A percentile compares a stretch with the other conserved stretches of the same genome.
These are phyloP conservation scores for Ceyx melanurus DNA, from an alignment of 2,113 vertebrate genomes.

Conservation along the genomic window DNA sequence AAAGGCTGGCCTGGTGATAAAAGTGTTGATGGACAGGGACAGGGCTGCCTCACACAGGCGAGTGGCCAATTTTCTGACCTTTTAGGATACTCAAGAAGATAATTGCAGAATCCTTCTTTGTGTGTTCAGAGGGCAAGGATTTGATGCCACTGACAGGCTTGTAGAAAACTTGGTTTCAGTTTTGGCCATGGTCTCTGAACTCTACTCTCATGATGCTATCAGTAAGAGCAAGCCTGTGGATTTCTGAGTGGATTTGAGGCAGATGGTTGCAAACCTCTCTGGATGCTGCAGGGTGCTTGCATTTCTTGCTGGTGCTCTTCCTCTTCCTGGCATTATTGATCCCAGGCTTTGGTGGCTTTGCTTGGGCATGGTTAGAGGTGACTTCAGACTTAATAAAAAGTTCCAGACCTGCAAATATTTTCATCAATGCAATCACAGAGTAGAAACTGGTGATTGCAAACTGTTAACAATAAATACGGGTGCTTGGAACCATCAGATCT, in stretches of 20 bases:
- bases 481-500: not conserved
- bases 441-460: not conserved
- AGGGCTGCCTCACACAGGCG: not conserved
- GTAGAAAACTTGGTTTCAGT: not conserved
- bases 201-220: accelerated
- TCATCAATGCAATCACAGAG: not conserved
- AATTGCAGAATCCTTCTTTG: not conserved
- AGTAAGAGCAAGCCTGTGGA: not conserved
- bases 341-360: not conserved
- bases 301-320: not conserved
- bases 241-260: not conserved
- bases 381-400: not conserved
- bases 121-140: not conserved
- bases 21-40: not conserved
- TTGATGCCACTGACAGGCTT: not conserved
- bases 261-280: not conserved
- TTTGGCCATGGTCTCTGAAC: not conserved
- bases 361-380: not conserved
- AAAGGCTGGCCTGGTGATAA: not conserved
- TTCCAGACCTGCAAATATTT: not conserved
- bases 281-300: not conserved
- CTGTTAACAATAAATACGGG: not conserved
- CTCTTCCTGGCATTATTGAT: not conserved
- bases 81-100: not conserved
- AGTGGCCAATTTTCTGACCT: not conserved